Percentiles rank a stretch among this genome's conserved stretches.
Evolutionary conservation across 2,797 vertebrate genomes (phyloP).

Genomic region (Propithecus perrieri): DNA sequence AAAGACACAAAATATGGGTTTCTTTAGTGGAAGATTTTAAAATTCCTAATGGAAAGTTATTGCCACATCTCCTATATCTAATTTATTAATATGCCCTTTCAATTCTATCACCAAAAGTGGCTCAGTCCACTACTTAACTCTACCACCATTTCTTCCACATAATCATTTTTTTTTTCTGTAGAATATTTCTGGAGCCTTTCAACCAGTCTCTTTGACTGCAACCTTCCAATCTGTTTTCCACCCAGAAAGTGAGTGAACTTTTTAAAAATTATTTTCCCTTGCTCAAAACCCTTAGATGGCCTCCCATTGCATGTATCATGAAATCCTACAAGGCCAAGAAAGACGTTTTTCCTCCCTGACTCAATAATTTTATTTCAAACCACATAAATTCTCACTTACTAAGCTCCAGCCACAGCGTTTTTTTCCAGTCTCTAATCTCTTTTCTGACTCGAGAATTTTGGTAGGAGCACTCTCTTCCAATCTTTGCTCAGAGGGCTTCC

Average conservation of each 20-base stretch:
- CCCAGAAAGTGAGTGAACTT: background rate
- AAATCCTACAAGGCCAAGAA: background rate
- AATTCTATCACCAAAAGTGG: background rate
- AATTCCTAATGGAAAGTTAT: background rate
- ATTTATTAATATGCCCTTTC: background rate
- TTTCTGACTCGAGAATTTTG: background rate
- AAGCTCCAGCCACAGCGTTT: background rate
- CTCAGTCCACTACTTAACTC: background rate
- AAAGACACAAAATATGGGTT: background rate
- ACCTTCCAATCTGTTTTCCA: background rate
- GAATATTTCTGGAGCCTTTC: background rate
- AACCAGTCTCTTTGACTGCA: background rate
- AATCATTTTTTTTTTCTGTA: background rate
- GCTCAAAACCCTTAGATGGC: background rate
- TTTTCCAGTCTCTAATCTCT: background rate
- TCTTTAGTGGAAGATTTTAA: background rate
- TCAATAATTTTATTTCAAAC: slow-evolving; percentile 11
- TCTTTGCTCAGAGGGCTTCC: background rate
- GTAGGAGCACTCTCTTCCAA: background rate
- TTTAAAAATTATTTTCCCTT: background rate
- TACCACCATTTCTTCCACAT: background rate
- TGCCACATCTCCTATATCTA: background rate
- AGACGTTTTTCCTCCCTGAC: background rate
- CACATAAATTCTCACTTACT: background rate
- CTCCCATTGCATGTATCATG: background rate